Evolutionary conservation across 2,888 invertebrate species (phyloP).

Genomic region (Sphaeridia pumilis): DNA sequence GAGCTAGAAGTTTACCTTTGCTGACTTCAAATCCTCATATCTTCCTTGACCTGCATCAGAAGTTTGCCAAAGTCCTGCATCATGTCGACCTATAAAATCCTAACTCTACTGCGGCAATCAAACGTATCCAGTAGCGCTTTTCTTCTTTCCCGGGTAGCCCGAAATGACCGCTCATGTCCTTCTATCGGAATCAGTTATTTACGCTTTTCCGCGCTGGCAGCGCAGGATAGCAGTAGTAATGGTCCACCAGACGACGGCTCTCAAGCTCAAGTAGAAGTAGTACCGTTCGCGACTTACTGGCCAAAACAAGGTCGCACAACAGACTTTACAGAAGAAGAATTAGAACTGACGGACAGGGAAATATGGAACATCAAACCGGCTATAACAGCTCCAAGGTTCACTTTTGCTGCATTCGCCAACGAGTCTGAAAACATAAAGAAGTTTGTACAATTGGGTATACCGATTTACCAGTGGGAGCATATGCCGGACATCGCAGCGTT

Average conservation of each 20-base stretch:
- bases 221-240: too few relatives aligned
- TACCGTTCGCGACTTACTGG: too few relatives aligned
- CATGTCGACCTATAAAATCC: constrained; percentile 37
- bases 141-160: too few relatives aligned
- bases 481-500: constrained; percentile 50
- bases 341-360: constrained; percentile 14
- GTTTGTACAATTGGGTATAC: constrained; percentile 66
- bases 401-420: constrained; percentile 77
- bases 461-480: constrained; percentile 63
- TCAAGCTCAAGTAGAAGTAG: too few relatives aligned
- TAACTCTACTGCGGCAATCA: too few relatives aligned
- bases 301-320: background rate
- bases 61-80: constrained; percentile 36
- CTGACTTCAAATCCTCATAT: constrained; percentile 36
- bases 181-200: too few relatives aligned
- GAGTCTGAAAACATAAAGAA: constrained; percentile 62
- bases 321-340: constrained; percentile 1
- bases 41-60: constrained; percentile 35
- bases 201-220: too few relatives aligned
- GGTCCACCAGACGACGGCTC: too few relatives aligned
- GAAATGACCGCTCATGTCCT: too few relatives aligned
- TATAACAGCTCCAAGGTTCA: constrained; percentile 49
- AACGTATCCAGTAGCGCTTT: too few relatives aligned
- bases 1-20: constrained; percentile 34
- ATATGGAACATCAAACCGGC: constrained; percentile 28